Conservation (phyloP, 2,797 vertebrate species). For the Ciconia nigra region DNA sequence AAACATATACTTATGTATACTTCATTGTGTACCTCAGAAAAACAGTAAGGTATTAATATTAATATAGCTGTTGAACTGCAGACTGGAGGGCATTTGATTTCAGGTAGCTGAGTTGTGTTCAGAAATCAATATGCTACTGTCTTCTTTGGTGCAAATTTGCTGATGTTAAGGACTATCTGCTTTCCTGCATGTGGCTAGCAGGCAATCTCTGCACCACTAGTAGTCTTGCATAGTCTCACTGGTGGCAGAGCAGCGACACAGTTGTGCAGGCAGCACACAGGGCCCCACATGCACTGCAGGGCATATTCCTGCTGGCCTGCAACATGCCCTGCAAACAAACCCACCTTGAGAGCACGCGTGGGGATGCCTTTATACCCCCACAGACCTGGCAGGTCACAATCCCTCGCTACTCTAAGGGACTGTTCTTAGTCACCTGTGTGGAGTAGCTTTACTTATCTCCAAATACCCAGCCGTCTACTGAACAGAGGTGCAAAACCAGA, state of each 20-base stretch:
- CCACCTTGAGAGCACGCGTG: neutral
- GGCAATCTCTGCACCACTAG: neutral
- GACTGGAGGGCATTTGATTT: neutral
- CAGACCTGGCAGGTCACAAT: neutral
- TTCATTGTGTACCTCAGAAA: neutral
- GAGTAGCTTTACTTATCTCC: neutral
- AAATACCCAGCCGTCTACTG: neutral
- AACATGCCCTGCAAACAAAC: neutral
- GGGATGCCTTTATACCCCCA: neutral
- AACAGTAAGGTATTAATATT: neutral
- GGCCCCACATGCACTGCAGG: too few species aligned
- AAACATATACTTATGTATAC: neutral
- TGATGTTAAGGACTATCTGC: neutral
- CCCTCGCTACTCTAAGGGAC: neutral
- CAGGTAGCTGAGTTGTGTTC: neutral
- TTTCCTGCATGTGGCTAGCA: neutral
- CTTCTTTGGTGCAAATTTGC: neutral
- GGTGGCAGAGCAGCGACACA: neutral
- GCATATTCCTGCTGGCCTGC: neutral
- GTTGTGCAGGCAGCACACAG: neutral
- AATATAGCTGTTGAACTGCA: neutral
- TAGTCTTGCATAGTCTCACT: fast-evolving
- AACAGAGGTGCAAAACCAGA: neutral
- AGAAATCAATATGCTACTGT: neutral
- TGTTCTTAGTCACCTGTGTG: neutral